A percentile compares a stretch with the other conserved stretches of the same genome.
Conservation (phyloP, 1,140 invertebrate species). For the Sinonovacula constricta region DNA sequence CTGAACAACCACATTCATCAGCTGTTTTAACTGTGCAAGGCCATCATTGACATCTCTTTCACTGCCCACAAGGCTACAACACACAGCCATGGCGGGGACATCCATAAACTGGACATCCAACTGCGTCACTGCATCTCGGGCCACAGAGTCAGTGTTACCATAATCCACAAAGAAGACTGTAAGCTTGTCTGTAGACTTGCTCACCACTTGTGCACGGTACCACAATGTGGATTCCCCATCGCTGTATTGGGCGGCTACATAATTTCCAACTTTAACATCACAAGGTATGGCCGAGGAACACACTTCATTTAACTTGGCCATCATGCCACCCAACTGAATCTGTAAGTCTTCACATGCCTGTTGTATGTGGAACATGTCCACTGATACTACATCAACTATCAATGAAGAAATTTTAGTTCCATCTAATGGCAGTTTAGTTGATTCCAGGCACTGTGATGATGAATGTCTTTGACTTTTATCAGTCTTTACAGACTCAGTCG, state of each 20-base stretch:
- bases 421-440: not conserved
- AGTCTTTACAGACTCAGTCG: no score
- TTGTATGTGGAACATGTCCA: not conserved
- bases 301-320: not conserved
- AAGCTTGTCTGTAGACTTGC: no score
- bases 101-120: not conserved
- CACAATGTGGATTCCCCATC: not conserved
- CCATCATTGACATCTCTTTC: no score
- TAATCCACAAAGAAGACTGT: not conserved
- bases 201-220: not conserved
- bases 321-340: not conserved
- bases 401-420: not conserved
- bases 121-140: not conserved
- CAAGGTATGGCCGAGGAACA: not conserved
- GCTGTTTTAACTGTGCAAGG: no score
- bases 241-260: not conserved
- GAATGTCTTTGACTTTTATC: no score
- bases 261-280: no score
- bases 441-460: no score
- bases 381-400: not conserved
- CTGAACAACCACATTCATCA: no score
- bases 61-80: constrained; percentile 7
- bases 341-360: not conserved
- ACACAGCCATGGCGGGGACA: constrained; percentile 18
- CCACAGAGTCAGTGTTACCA: not conserved